phyloP scores from a whole-genome alignment of 1,140 invertebrate genomes.

The Lordiphosa mommai region DNA sequence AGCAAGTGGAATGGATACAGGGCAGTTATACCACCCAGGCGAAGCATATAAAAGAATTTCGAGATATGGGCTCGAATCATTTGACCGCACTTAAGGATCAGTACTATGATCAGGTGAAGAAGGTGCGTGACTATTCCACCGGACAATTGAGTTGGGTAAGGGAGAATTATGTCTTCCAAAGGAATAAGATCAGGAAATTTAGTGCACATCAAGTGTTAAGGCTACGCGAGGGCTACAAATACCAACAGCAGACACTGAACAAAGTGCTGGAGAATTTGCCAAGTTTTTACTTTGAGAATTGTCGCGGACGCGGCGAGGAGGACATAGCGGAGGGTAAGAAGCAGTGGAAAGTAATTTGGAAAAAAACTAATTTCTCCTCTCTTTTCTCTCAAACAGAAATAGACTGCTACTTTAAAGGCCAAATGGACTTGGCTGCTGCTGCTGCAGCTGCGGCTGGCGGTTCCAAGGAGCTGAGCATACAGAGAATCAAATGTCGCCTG shows the following conservation, averaged over 20 bases:
- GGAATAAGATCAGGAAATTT: slow-evolving; percentile 96
- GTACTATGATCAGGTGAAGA: slow-evolving; percentile 93
- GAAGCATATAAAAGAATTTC: slow-evolving; percentile 91
- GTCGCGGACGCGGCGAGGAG: slow-evolving; percentile 90
- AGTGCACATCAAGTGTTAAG: slow-evolving; percentile 93
- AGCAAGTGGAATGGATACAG: slow-evolving; percentile 95
- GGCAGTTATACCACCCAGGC: slow-evolving; percentile 94
- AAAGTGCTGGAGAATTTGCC: slow-evolving; percentile 96
- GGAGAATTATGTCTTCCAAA: slow-evolving; percentile 96
- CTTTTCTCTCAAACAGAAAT: slow-evolving; percentile 53
- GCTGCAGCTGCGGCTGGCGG: slow-evolving; percentile 30
- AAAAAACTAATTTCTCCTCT: not conserved
- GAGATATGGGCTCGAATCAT: slow-evolving; percentile 93
- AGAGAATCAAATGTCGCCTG: slow-evolving; percentile 63
- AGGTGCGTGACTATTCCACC: slow-evolving; percentile 93
- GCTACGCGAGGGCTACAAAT: slow-evolving; percentile 95
- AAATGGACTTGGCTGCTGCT: slow-evolving; percentile 79
- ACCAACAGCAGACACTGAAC: slow-evolving; percentile 95
- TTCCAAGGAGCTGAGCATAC: slow-evolving; percentile 62
- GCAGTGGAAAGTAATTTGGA: not conserved
- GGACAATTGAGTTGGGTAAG: slow-evolving; percentile 94
- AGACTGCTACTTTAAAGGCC: slow-evolving; percentile 84
- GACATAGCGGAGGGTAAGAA: slow-evolving; percentile 82
- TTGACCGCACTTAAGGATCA: slow-evolving; percentile 92
- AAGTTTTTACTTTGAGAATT: slow-evolving; percentile 95